Evolutionary conservation across 2,797 vertebrate species (phyloP), one percentile per base, ranked within the genome.

Genomic region (Cebuella pygmaea): DNA sequence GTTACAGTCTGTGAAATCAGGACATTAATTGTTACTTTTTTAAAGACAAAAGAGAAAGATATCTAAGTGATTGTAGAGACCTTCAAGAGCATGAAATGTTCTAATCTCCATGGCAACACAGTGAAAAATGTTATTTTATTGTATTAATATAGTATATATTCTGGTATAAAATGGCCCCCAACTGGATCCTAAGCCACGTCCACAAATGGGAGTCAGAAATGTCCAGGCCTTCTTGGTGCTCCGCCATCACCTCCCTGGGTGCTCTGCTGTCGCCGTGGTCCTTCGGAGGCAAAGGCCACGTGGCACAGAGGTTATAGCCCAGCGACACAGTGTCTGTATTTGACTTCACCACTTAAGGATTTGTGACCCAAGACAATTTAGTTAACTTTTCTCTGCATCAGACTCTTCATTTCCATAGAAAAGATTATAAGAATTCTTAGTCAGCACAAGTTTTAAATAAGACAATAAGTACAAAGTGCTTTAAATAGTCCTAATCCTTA

Each of bases 11-110:
- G 8, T 86, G 30, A 41, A 79, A 39, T 61, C 17, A 75, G 83
- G n/a, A 55, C 36, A 30, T 24, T 79, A 30, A 41, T 94, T 90
- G 52, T 93, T 75, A 30, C 30, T 91, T 89, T 93, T 70, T 33
- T 83, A 81, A 95, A 89, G 39, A 50, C 15, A 95, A 88, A 94
- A 87, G 50, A 95, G 86, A 92, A 92, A 94, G 55, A 55, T 9
- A 9, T n/a, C 27, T 89, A 46, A 41, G 55, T 88, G 85, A 89
- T 64, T 39, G 85, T 46, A 76, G n/a, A 80, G 61, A 83, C 36
- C 87, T 88, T 96, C 90, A 88, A 46, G 48, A 48, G 36, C 27
- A 59, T 10, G 61, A 83, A 59, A 88, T 33, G 2, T 59, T 90
- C 4, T 81, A 41, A 70, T 85, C 8, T 70, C 94, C 59, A 59